Evolutionary conservation across 2,888 invertebrate genomes (phyloP).

Genomic region (Saturnia japonica): DNA sequence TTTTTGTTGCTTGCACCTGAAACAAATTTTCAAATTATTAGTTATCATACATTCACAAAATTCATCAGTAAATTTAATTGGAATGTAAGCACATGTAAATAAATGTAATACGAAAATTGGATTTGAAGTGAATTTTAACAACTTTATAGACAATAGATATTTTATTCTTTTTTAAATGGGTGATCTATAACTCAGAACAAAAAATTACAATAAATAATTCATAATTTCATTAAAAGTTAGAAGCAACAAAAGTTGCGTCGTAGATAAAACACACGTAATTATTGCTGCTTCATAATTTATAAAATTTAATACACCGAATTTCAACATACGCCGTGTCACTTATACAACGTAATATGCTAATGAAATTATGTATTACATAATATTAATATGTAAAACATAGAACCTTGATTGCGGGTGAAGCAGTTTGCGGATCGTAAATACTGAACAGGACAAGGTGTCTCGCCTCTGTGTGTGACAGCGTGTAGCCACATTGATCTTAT

Average conservation of each 20-base stretch:
- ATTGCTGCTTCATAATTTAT: background rate
- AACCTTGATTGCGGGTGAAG: background rate
- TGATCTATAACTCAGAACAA: no score
- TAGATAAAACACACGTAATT: background rate
- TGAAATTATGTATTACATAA: background rate
- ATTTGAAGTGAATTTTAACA: no score
- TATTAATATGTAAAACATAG: background rate
- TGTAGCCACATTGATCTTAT: constrained; percentile 1
- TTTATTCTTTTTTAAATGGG: no score
- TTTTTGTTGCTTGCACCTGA: no score
- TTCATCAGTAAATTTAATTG: no score
- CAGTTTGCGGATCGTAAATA: constrained; percentile 5
- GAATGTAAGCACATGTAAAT: no score
- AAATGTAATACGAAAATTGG: no score
- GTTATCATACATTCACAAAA: no score
- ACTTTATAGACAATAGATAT: no score
- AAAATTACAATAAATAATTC: background rate
- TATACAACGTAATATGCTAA: background rate
- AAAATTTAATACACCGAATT: background rate
- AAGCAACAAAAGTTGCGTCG: background rate
- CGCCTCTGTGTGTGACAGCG: constrained; percentile 26
- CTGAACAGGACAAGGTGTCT: background rate
- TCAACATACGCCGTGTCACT: background rate
- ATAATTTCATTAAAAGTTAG: background rate
- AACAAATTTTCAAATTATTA: no score